These are phyloP conservation scores for Diprion similis DNA, from an alignment of 1,140 invertebrate species.

Conservation along the genomic window DNA sequence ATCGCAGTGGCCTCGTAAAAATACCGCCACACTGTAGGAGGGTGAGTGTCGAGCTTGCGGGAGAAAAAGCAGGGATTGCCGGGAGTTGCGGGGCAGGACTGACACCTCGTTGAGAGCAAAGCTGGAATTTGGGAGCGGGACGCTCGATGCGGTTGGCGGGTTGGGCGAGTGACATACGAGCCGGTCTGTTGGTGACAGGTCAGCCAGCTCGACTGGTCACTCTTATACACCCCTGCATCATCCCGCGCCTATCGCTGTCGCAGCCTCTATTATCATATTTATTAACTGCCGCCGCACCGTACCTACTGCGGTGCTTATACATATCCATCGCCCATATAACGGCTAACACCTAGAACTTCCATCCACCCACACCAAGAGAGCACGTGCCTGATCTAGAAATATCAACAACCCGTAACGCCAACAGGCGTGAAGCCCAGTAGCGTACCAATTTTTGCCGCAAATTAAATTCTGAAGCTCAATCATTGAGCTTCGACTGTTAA, in stretches of 20 bases:
- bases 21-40: no score
- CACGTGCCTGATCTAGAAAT: neutral
- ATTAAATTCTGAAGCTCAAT: no score
- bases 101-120: constrained; percentile 2
- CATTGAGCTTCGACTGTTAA: no score
- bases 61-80: no score
- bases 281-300: neutral
- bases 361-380: neutral
- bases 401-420: no score
- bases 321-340: neutral
- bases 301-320: neutral
- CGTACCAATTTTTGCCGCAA: no score
- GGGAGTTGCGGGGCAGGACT: neutral
- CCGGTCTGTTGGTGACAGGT: constrained; percentile 6
- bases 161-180: constrained; percentile 5
- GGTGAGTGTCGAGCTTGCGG: no score
- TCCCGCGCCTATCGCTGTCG: neutral
- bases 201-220: neutral
- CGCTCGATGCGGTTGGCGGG: neutral
- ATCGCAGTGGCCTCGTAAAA: no score
- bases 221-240: neutral
- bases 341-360: neutral
- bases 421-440: no score
- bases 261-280: constrained; percentile 5
- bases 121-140: neutral